phyloP scores from a whole-genome alignment of 2,888 invertebrate genomes.

The Melitaea athalia region DNA sequence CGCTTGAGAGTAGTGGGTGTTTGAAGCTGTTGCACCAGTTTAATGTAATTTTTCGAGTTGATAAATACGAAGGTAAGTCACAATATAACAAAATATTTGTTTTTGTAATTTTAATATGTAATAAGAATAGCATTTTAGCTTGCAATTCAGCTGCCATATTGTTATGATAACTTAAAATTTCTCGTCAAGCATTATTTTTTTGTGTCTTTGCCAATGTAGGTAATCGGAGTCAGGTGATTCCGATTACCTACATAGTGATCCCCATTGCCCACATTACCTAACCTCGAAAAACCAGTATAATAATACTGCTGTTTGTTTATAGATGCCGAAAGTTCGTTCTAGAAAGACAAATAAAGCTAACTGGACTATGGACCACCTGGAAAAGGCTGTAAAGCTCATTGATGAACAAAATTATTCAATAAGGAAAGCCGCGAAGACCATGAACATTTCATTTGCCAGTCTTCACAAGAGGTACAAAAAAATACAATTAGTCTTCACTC shows the following conservation, averaged over 20 bases:
- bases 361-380: conserved; percentile 37
- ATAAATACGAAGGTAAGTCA: conserved; percentile 31
- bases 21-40: conserved; percentile 9
- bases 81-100: conserved; percentile 27
- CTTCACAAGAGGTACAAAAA: neutral
- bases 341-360: conserved; percentile 38
- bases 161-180: neutral
- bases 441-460: conserved; percentile 13
- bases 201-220: too few species aligned
- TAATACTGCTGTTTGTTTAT: conserved; percentile 24
- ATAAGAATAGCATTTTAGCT: conserved; percentile 26
- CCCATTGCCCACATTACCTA: conserved; percentile 28
- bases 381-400: conserved; percentile 32
- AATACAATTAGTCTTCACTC: conserved; percentile 14
- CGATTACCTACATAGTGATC: too few species aligned
- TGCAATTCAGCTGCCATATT: conserved; percentile 11
- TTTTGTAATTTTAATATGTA: conserved; percentile 1
- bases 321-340: conserved; percentile 35
- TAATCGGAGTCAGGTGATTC: too few species aligned
- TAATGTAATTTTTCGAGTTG: conserved; percentile 31
- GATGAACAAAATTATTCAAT: conserved; percentile 33
- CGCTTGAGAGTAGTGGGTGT: neutral
- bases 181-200: neutral
- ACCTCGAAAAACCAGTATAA: conserved; percentile 25
- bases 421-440: conserved; percentile 34